A percentile compares a stretch with the other conserved stretches of the same genome.
phyloP scores from a whole-genome alignment of 2,797 vertebrate species.

The Parauchenoglanis ngamensis region DNA sequence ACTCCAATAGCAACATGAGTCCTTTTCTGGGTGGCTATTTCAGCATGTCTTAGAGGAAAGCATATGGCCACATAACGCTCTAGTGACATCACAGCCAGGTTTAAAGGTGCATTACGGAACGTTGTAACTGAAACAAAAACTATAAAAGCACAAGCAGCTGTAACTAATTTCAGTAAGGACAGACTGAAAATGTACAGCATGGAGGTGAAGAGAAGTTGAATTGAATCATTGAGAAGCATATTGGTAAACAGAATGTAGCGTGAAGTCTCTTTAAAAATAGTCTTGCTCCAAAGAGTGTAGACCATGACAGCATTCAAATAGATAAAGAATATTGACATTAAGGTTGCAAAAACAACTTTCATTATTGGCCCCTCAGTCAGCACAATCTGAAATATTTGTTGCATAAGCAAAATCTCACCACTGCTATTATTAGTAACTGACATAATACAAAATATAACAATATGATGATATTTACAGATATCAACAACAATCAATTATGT shows the following conservation, averaged over 20 bases:
- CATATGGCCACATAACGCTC: slow-evolving; percentile 72
- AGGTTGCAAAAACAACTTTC: slow-evolving; percentile 18
- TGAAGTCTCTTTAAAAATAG: slow-evolving; percentile 58
- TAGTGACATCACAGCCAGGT: slow-evolving; percentile 70
- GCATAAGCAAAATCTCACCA: background rate
- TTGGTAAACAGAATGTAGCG: slow-evolving; percentile 51
- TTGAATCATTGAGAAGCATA: slow-evolving; percentile 63
- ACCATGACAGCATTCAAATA: slow-evolving; percentile 61
- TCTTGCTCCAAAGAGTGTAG: slow-evolving; percentile 59
- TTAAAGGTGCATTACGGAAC: slow-evolving; percentile 60
- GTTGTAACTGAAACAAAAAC: slow-evolving; percentile 20
- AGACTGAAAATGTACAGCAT: slow-evolving; percentile 42
- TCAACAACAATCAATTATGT: background rate
- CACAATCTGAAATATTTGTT: slow-evolving; percentile 5
- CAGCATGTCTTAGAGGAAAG: slow-evolving; percentile 64
- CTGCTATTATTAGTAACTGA: background rate
- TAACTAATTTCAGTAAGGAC: slow-evolving; percentile 28
- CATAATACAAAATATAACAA: background rate
- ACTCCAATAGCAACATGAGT: slow-evolving; percentile 50
- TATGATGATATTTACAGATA: background rate
- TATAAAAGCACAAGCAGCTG: slow-evolving; percentile 56
- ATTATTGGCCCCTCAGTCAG: background rate
- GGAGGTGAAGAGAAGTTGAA: slow-evolving; percentile 48
- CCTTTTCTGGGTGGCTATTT: slow-evolving; percentile 61
- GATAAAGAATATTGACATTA: slow-evolving; percentile 52